Conservation (phyloP, 2,797 vertebrate genomes). For the Ceyx erithaca region DNA sequence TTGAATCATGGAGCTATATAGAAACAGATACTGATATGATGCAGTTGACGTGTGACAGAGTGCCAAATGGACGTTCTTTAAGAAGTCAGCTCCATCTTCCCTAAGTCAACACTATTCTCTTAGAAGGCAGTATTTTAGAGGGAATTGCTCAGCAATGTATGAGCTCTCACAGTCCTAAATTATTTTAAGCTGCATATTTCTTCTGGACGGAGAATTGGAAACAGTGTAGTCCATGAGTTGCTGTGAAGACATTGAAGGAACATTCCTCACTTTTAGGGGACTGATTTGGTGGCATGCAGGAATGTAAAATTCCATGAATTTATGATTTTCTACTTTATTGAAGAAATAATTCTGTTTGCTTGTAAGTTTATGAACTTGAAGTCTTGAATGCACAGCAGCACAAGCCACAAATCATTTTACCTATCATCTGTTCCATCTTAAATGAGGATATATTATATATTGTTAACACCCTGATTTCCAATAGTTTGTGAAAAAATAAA, state of each 20-base stretch:
- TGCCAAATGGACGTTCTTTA: background rate
- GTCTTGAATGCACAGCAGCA: background rate
- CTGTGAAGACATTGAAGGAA: background rate
- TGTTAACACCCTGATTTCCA: background rate
- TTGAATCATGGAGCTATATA: background rate
- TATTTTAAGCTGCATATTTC: background rate
- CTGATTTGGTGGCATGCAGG: background rate
- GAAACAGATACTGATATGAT: background rate
- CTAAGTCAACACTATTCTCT: background rate
- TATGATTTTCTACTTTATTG: constrained; percentile 24
- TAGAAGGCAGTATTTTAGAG: background rate
- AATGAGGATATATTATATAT: background rate
- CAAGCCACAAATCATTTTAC: background rate
- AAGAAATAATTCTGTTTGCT: constrained; percentile 28
- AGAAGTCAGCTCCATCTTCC: background rate
- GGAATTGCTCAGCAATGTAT: background rate
- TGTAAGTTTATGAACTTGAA: background rate
- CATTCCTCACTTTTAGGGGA: constrained; percentile 18
- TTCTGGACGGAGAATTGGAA: background rate
- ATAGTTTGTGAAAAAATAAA: background rate
- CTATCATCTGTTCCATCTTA: background rate
- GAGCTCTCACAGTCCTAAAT: background rate
- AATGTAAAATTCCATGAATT: background rate
- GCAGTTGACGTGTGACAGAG: background rate
- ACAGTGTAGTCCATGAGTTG: background rate